Percentiles rank a stretch among this genome's conserved stretches.
phyloP scores from a whole-genome alignment of 2,113 vertebrate species.

The Tragelaphus scriptus region DNA sequence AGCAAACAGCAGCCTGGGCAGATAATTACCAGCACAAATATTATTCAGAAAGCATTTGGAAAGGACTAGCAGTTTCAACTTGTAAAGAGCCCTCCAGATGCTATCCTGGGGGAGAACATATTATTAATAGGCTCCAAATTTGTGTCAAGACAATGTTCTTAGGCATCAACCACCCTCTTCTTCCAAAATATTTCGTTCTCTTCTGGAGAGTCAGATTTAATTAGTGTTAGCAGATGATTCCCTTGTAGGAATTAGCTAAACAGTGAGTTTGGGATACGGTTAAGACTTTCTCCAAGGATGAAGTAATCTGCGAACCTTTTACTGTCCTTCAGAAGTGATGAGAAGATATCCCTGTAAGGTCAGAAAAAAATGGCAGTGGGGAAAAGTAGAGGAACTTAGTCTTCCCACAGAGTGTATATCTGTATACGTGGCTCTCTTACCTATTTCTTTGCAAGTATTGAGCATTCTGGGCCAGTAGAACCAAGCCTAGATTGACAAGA shows the following conservation, averaged over 20 bases:
- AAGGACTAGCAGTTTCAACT: conserved; percentile 12
- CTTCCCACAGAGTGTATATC: neutral
- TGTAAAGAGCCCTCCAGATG: neutral
- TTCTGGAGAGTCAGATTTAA: neutral
- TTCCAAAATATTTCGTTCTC: neutral
- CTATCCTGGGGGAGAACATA: neutral
- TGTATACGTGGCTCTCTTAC: neutral
- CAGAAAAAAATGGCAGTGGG: neutral
- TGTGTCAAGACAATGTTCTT: neutral
- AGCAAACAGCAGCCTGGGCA: conserved; percentile 39
- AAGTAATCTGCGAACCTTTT: neutral
- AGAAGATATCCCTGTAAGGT: neutral
- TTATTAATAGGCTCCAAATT: neutral
- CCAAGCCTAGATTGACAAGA: neutral
- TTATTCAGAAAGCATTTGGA: conserved; percentile 27
- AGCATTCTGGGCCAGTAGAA: neutral
- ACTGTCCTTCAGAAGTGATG: neutral
- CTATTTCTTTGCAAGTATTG: neutral
- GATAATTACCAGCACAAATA: conserved; percentile 11
- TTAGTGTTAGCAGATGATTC: neutral
- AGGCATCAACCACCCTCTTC: neutral
- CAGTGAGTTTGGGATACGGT: neutral
- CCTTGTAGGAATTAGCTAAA: neutral
- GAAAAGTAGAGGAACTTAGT: neutral
- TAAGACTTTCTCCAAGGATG: neutral